These are phyloP conservation scores for Montifringilla adamsi DNA, from an alignment of 2,113 vertebrate species.

Conservation along the genomic window DNA sequence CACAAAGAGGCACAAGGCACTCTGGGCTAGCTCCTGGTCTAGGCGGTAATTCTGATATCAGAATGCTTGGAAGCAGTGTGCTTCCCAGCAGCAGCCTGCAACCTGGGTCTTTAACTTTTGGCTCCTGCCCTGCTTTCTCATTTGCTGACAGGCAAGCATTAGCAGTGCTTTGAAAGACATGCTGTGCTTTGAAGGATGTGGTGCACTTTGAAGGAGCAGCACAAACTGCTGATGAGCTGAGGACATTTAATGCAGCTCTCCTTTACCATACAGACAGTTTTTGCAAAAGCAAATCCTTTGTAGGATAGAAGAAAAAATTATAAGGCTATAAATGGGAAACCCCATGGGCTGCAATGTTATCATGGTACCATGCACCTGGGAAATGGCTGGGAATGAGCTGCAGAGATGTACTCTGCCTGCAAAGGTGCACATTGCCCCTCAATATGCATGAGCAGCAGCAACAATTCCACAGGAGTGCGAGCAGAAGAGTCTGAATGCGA, in stretches of 20 bases:
- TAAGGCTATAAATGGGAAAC: not conserved
- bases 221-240: not conserved
- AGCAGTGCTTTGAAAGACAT: not conserved
- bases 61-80: not conserved
- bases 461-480: not conserved
- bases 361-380: not conserved
- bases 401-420: not conserved
- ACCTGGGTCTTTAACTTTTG: not conserved
- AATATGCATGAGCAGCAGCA: not conserved
- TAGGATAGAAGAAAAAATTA: not conserved
- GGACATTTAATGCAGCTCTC: not conserved
- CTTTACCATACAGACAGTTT: not conserved
- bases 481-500: not conserved
- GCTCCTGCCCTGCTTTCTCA: not conserved
- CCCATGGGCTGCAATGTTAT: not conserved
- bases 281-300: not conserved
- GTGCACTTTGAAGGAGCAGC: not conserved
- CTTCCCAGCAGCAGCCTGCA: not conserved
- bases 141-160: not conserved
- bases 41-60: conserved; percentile 17
- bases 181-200: conserved; percentile 24
- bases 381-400: conserved; percentile 4
- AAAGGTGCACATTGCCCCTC: not conserved
- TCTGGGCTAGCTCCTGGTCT: not conserved
- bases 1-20: not conserved